phyloP scores from a whole-genome alignment of 2,797 vertebrate species.

The Glyptemys insculpta region DNA sequence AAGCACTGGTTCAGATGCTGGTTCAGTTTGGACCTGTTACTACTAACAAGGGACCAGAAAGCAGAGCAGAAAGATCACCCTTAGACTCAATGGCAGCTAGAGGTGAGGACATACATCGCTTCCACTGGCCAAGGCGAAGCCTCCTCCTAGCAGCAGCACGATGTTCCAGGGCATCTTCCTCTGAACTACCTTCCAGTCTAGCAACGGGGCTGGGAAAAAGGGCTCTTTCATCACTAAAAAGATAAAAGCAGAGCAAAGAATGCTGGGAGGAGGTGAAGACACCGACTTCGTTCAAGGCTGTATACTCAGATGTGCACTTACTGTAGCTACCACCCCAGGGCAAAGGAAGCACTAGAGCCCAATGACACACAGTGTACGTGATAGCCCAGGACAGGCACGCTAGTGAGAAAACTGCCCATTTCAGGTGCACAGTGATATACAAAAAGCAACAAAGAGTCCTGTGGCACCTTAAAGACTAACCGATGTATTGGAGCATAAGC shows the following conservation, averaged over 20 bases:
- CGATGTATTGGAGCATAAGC: too few relatives aligned
- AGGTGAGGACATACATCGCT: constrained; percentile 87
- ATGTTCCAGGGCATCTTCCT: constrained; percentile 95
- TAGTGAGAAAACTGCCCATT: background rate
- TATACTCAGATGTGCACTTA: background rate
- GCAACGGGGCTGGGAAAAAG: constrained; percentile 82
- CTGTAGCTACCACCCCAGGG: background rate
- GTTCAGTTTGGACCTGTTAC: constrained; percentile 55
- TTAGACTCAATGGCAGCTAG: constrained; percentile 46
- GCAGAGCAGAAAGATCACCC: constrained; percentile 31
- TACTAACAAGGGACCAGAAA: constrained; percentile 48
- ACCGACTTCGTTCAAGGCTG: background rate
- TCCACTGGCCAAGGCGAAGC: constrained; percentile 95
- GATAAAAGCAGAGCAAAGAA: constrained; percentile 60
- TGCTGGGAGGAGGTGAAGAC: constrained; percentile 22
- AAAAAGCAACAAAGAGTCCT: fast-evolving
- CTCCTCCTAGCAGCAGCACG: constrained; percentile 95
- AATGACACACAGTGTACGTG: background rate
- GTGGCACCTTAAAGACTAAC: too few relatives aligned
- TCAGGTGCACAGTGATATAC: background rate
- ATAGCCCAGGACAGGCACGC: background rate
- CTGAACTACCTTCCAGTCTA: constrained; percentile 92
- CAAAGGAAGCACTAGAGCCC: background rate
- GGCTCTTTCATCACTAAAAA: constrained; percentile 73
- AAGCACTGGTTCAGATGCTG: background rate